A percentile compares a stretch with the other conserved stretches of the same genome.
Conservation (phyloP, 1,140 invertebrate genomes). For the Steinernema feltiae region DNA sequence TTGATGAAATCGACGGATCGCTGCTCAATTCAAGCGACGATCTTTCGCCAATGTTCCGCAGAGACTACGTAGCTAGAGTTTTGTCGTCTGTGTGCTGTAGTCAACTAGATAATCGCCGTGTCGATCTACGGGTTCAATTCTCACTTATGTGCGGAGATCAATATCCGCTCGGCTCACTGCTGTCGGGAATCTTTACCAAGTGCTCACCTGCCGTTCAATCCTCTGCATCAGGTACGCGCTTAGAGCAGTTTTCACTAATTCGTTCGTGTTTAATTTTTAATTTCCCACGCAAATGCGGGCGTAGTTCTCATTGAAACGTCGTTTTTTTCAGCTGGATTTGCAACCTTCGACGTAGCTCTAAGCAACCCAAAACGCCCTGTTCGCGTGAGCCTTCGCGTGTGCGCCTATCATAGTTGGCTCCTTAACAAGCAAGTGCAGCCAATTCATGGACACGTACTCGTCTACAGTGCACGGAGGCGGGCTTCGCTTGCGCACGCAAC, state of each 20-base stretch:
- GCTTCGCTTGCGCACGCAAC: slow-evolving; percentile 70
- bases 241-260: too few relatives aligned
- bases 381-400: slow-evolving; percentile 12
- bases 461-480: slow-evolving; percentile 88
- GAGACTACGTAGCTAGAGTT: background rate
- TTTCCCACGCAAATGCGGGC: background rate
- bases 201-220: background rate
- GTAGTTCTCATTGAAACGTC: too few relatives aligned
- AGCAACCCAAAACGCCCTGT: slow-evolving; percentile 16
- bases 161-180: background rate
- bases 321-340: slow-evolving; percentile 1
- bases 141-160: background rate
- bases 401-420: slow-evolving; percentile 22
- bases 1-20: background rate
- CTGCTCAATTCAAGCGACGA: background rate
- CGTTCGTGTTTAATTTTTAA: background rate
- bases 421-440: slow-evolving; percentile 36
- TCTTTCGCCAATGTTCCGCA: background rate
- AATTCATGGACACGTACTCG: slow-evolving; percentile 88
- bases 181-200: background rate
- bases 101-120: background rate
- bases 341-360: background rate
- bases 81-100: slow-evolving; percentile 6
- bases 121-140: background rate
- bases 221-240: background rate